A percentile compares a stretch with the other conserved stretches of the same genome.
phyloP scores from a whole-genome alignment of 2,797 vertebrate species.

The Enteromius viviparus region DNA sequence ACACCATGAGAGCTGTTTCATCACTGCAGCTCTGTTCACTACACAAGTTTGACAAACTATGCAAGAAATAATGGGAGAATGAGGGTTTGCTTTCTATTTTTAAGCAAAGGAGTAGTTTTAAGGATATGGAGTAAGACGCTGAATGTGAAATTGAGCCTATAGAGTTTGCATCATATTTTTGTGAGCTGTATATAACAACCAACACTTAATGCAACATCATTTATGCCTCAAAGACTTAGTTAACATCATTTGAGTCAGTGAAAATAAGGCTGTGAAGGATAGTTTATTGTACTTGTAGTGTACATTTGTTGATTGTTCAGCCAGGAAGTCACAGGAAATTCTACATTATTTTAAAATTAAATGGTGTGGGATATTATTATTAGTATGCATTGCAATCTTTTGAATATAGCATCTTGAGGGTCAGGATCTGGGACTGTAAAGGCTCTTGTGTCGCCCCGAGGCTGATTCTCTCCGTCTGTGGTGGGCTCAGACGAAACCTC shows the following conservation, averaged over 20 bases:
- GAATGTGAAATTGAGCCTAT: too few relatives aligned
- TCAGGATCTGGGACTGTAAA: too few relatives aligned
- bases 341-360: not conserved
- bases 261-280: not conserved
- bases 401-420: not conserved
- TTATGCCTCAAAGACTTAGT: not conserved
- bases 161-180: not conserved
- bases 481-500: too few relatives aligned
- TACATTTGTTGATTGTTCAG: not conserved
- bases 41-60: not conserved
- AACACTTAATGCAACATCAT: not conserved
- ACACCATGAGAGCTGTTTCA: not conserved
- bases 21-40: not conserved
- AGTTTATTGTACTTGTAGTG: not conserved
- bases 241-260: not conserved
- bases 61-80: constrained; percentile 1
- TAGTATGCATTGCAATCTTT: not conserved
- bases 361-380: not conserved
- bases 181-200: not conserved
- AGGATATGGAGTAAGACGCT: not conserved
- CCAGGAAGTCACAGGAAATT: not conserved
- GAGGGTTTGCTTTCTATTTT: not conserved
- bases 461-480: too few relatives aligned
- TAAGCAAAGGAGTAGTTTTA: not conserved
- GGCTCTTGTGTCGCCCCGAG: too few relatives aligned